Evolutionary conservation across 1,140 invertebrate genomes (phyloP).

Genomic region (Drosophila quadrilineata): DNA sequence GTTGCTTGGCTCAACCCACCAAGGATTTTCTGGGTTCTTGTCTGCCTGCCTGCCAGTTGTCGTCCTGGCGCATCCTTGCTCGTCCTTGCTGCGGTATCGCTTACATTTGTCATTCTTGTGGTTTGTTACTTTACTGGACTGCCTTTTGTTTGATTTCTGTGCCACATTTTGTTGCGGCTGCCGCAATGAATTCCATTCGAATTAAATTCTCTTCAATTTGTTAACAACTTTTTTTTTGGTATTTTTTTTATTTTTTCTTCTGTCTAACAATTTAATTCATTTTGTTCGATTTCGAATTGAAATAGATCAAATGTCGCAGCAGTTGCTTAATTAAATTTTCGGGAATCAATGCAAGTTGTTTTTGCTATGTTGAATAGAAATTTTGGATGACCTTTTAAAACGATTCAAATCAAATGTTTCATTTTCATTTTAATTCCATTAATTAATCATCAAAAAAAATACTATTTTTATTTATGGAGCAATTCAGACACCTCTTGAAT

Average conservation of each 20-base stretch:
- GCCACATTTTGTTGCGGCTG: constrained; percentile 22
- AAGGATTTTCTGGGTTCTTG: constrained; percentile 23
- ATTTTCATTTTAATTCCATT: too few relatives aligned
- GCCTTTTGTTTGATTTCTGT: constrained; percentile 35
- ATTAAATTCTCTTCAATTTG: constrained; percentile 59
- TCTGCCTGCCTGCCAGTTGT: too few relatives aligned
- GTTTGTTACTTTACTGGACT: constrained; percentile 48
- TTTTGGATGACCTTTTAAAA: too few relatives aligned
- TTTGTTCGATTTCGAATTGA: constrained; percentile 21
- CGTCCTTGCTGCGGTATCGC: constrained; percentile 54
- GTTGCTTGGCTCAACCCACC: constrained; percentile 64
- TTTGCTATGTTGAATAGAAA: too few relatives aligned
- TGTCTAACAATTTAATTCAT: too few relatives aligned
- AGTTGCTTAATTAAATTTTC: constrained; percentile 8
- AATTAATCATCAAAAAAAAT: too few relatives aligned
- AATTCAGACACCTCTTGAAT: too few relatives aligned
- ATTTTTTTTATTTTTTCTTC: too few relatives aligned
- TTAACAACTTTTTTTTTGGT: constrained; percentile 2
- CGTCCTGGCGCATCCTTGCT: too few relatives aligned
- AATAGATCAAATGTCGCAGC: constrained; percentile 3
- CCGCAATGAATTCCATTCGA: constrained; percentile 51
- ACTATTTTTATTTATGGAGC: too few relatives aligned
- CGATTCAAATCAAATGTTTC: too few relatives aligned
- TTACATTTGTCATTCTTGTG: constrained; percentile 73
- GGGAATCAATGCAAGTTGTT: too few relatives aligned